These are phyloP conservation scores for Hemaris fuciformis DNA, from an alignment of 2,888 invertebrate species.

Conservation along the genomic window DNA sequence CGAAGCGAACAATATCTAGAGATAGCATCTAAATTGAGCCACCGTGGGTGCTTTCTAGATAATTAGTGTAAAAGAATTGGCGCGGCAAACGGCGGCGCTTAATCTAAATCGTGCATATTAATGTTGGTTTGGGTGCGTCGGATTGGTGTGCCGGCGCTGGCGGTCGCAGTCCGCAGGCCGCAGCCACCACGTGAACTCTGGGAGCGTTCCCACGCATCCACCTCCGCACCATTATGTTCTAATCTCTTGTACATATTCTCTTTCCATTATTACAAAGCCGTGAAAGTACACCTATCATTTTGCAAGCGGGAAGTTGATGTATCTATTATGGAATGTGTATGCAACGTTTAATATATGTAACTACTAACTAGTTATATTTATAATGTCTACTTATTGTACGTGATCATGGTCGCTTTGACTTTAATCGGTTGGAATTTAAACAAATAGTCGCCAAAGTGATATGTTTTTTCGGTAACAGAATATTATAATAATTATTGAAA, in stretches of 20 bases:
- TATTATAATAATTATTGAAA: too few relatives aligned
- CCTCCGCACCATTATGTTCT: conserved; percentile 80
- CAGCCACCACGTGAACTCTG: conserved; percentile 76
- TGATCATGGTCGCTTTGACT: not conserved
- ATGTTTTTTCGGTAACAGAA: too few relatives aligned
- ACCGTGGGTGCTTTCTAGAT: conserved; percentile 8
- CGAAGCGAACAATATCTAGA: conserved; percentile 13
- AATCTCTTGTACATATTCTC: conserved; percentile 72
- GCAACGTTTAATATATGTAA: conserved; percentile 36
- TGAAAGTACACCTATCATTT: conserved; percentile 73
- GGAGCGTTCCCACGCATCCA: conserved; percentile 81
- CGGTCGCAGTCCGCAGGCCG: not conserved
- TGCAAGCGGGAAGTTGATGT: conserved; percentile 57
- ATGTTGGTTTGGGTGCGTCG: conserved; percentile 68
- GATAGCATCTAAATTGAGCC: conserved; percentile 17
- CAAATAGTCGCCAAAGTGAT: not conserved
- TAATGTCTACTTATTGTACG: not conserved
- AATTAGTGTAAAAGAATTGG: conserved; percentile 35
- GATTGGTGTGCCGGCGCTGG: too few relatives aligned
- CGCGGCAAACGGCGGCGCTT: conserved; percentile 33
- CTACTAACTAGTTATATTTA: conserved; percentile 15
- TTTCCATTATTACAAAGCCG: conserved; percentile 76
- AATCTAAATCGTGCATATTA: conserved; percentile 72
- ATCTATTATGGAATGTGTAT: conserved; percentile 31
- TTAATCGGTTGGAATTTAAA: not conserved